Evolutionary conservation across 2,797 vertebrate genomes (phyloP).

Genomic region (Paramormyrops hopkinsi): DNA sequence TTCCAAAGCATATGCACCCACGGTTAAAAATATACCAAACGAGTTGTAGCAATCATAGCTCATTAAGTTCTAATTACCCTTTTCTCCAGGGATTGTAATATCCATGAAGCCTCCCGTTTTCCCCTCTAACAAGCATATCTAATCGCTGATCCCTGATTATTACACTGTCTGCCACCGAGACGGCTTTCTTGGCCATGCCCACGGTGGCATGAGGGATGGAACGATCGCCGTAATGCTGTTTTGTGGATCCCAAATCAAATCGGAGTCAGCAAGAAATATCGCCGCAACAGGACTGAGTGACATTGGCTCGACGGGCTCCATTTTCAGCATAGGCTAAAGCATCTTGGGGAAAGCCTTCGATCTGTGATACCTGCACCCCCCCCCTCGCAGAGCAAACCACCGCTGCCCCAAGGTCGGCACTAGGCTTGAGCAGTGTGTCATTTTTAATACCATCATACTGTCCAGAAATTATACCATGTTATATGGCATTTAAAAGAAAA

Average conservation of each 20-base stretch:
- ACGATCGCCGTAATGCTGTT: background rate
- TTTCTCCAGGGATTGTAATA: slow-evolving; percentile 6
- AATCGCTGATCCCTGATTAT: slow-evolving; percentile 16
- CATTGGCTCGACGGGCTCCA: background rate
- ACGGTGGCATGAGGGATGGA: slow-evolving; percentile 9
- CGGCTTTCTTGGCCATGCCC: background rate
- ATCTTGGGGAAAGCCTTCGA: background rate
- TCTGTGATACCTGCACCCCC: background rate
- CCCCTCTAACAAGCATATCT: slow-evolving; percentile 10
- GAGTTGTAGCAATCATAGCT: slow-evolving; percentile 13
- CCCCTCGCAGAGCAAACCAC: background rate
- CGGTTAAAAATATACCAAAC: slow-evolving; percentile 13
- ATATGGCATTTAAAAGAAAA: background rate
- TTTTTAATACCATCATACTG: background rate
- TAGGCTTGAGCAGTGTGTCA: background rate
- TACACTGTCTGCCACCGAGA: background rate
- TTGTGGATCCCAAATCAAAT: slow-evolving; percentile 16
- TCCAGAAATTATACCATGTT: background rate
- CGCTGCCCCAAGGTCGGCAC: background rate
- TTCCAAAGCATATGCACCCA: background rate
- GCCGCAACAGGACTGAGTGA: background rate
- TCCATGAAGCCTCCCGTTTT: background rate
- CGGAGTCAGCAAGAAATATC: background rate
- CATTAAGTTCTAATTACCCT: slow-evolving; percentile 19
- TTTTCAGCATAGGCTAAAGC: background rate